A percentile compares a stretch with the other conserved stretches of the same genome.
Evolutionary conservation across 2,888 invertebrate genomes (phyloP).

Genomic region (Agrypnus murinus): DNA sequence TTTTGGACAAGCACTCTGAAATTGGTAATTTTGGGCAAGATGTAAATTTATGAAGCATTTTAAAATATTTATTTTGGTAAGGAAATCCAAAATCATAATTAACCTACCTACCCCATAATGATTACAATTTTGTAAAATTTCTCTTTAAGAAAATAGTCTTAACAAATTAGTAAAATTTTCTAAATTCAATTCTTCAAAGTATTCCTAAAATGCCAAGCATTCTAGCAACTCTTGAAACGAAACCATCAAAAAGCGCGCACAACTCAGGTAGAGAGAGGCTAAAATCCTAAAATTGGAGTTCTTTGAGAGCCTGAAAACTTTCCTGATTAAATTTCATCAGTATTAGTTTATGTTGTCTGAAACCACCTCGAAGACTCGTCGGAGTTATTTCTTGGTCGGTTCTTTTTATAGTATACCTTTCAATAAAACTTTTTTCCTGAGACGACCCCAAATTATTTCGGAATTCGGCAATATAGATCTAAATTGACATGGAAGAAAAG

Average conservation of each 20-base stretch:
- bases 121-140: too few species aligned
- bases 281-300: background rate
- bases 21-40: too few species aligned
- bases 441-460: background rate
- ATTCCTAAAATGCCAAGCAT: background rate
- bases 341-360: background rate
- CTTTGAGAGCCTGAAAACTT: background rate
- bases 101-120: too few species aligned
- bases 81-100: too few species aligned
- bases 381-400: background rate
- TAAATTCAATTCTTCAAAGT: background rate
- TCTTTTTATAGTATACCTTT: too few species aligned
- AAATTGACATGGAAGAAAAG: background rate
- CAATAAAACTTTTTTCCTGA: background rate
- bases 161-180: too few species aligned
- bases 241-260: background rate
- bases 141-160: too few species aligned
- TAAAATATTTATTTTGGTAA: too few species aligned
- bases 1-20: too few species aligned
- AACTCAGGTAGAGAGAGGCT: background rate
- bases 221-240: background rate
- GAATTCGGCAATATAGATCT: background rate
- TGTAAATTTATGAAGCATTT: too few species aligned
- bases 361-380: background rate
- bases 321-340: background rate